These are phyloP conservation scores for Distichodus sexfasciatus DNA, from an alignment of 2,797 vertebrate species.

Conservation along the genomic window DNA sequence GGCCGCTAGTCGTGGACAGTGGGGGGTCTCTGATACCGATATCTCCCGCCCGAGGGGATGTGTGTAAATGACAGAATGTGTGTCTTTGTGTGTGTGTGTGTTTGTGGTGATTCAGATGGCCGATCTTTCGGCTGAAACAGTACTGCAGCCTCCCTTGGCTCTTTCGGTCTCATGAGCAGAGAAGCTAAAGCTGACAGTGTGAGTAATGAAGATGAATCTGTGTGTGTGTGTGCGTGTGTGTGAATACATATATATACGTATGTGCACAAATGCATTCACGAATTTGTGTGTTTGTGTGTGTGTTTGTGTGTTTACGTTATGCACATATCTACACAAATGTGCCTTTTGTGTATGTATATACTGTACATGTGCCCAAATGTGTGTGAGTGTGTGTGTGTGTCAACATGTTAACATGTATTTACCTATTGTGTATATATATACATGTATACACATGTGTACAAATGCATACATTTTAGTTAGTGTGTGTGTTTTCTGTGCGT, in stretches of 20 bases:
- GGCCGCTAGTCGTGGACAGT: conserved; percentile 39
- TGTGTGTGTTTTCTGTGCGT: conserved; percentile 37
- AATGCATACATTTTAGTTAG: no score
- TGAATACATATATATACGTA: conserved; percentile 3
- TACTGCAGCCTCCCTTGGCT: conserved; percentile 5
- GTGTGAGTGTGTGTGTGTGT: no score
- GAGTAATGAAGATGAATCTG: conserved; percentile 48
- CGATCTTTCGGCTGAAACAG: neutral
- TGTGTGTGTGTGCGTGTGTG: conserved; percentile 38
- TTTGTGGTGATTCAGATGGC: no score
- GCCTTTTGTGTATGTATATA: no score
- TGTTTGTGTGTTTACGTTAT: conserved; percentile 37
- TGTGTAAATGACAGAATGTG: conserved; percentile 8
- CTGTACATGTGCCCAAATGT: no score
- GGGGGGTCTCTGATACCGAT: conserved; percentile 37
- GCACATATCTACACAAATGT: no score
- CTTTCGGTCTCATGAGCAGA: conserved; percentile 28
- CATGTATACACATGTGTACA: no score
- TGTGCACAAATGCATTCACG: no score
- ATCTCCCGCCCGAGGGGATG: conserved; percentile 24
- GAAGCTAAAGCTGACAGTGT: conserved; percentile 38
- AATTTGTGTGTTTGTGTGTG: conserved; percentile 14
- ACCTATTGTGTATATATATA: no score
- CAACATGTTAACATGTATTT: no score
- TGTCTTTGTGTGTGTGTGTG: conserved; percentile 3